These are phyloP conservation scores for Phylloscopus collybita DNA, from an alignment of 2,797 vertebrate genomes.

Conservation along the genomic window DNA sequence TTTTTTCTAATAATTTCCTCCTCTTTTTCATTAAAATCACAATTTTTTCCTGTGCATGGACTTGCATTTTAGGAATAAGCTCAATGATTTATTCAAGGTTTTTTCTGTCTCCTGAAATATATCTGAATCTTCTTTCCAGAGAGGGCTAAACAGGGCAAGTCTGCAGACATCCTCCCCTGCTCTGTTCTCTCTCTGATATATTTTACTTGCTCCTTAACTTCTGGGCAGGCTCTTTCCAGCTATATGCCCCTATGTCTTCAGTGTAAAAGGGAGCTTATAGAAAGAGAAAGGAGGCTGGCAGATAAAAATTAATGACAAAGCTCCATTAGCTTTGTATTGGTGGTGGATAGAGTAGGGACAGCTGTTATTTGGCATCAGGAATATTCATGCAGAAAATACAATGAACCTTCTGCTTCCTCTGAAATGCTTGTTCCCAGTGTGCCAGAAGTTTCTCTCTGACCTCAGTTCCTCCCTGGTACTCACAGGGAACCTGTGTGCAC, in stretches of 20 bases:
- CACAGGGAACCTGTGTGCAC: accelerated
- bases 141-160: neutral
- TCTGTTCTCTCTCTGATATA: neutral
- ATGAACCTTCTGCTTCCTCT: neutral
- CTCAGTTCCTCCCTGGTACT: neutral
- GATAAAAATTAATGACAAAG: neutral
- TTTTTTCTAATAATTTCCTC: neutral
- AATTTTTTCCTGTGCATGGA: neutral
- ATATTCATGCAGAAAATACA: neutral
- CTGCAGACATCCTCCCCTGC: neutral
- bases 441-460: neutral
- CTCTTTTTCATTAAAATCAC: neutral
- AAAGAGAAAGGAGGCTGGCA: neutral
- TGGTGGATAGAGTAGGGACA: neutral
- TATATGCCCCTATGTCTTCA: neutral
- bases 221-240: neutral
- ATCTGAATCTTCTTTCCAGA: neutral
- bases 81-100: neutral
- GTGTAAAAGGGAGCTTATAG: neutral
- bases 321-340: neutral
- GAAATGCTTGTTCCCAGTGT: neutral
- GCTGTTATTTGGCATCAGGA: neutral
- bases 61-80: neutral
- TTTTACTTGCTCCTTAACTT: neutral
- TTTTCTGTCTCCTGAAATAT: neutral